Percentiles rank a stretch among this genome's conserved stretches.
These are phyloP conservation scores for Maniola jurtina DNA, from an alignment of 1,140 invertebrate species.

Conservation along the genomic window DNA sequence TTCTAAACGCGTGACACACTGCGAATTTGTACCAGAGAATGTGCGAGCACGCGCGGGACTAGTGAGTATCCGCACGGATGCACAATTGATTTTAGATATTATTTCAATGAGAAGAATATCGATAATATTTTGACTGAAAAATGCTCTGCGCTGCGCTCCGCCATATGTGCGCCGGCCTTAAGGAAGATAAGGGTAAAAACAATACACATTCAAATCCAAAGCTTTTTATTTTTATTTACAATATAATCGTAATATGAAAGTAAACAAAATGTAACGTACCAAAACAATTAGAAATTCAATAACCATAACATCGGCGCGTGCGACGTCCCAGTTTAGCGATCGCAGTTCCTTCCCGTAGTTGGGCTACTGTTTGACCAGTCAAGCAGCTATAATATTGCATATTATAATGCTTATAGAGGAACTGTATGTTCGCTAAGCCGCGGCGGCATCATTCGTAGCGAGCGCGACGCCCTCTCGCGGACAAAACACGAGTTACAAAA, in stretches of 20 bases:
- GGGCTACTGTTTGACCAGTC: background rate
- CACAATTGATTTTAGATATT: too few species aligned
- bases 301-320: conserved; percentile 45
- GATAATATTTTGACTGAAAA: too few species aligned
- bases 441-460: background rate
- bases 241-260: conserved; percentile 75
- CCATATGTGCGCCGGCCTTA: too few species aligned
- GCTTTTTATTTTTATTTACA: conserved; percentile 75
- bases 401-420: too few species aligned
- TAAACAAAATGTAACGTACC: conserved; percentile 76
- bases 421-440: background rate
- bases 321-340: conserved; percentile 19
- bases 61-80: too few species aligned
- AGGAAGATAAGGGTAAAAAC: conserved; percentile 12
- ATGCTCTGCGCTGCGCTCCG: too few species aligned
- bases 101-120: too few species aligned
- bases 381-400: background rate
- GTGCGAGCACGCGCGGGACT: too few species aligned
- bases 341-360: too few species aligned
- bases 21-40: too few species aligned
- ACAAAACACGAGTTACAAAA: conserved; percentile 52
- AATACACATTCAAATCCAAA: conserved; percentile 71
- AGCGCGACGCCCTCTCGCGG: conserved; percentile 11
- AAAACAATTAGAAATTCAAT: conserved; percentile 64
- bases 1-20: too few species aligned